phyloP scores from a whole-genome alignment of 2,113 vertebrate genomes.

The Grammomys dolichurus region DNA sequence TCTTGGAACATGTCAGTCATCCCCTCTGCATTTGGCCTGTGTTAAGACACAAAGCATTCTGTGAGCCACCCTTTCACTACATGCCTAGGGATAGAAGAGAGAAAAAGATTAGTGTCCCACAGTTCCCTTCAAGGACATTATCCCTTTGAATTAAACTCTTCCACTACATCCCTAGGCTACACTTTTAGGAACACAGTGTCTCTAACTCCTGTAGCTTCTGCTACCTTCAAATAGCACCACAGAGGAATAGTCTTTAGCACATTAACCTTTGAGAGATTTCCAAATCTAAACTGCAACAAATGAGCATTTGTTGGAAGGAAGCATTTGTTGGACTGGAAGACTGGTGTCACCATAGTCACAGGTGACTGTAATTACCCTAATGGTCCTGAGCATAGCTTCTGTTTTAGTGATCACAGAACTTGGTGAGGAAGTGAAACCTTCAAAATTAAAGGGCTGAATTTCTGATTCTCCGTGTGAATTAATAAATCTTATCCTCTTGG shows the following conservation, averaged over 20 bases:
- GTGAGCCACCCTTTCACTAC: no score
- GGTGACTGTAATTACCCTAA: background rate
- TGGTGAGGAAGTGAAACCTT: background rate
- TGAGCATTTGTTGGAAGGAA: background rate
- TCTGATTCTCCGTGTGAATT: background rate
- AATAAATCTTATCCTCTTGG: background rate
- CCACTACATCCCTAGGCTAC: background rate
- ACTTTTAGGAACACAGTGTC: background rate
- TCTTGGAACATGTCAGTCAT: background rate
- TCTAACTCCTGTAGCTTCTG: background rate
- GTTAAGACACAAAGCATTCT: background rate
- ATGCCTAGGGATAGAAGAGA: background rate
- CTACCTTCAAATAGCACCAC: background rate
- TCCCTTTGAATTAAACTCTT: background rate
- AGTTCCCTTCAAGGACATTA: background rate
- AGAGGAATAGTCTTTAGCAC: background rate
- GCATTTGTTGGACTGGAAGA: background rate
- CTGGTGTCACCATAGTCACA: background rate
- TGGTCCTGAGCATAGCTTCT: background rate
- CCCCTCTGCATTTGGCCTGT: background rate
- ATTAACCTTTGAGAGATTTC: background rate
- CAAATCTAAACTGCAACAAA: background rate
- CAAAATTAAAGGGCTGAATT: constrained; percentile 2
- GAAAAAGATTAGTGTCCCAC: background rate
- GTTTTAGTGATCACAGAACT: background rate